A percentile compares a stretch with the other conserved stretches of the same genome.
phyloP scores from a whole-genome alignment of 2,888 invertebrate species.

The Diplolepis rosae region DNA sequence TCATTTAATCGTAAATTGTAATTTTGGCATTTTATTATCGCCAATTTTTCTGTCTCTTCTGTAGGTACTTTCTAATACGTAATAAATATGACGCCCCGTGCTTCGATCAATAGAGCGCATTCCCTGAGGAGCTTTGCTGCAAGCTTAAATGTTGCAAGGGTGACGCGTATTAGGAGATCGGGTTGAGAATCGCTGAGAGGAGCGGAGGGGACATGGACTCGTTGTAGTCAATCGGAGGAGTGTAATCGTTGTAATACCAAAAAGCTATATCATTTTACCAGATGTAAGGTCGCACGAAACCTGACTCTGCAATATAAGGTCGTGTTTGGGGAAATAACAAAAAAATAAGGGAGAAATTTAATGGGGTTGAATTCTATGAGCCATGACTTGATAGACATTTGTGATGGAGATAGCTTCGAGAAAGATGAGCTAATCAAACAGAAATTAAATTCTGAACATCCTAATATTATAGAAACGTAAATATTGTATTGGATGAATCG shows the following conservation, averaged over 20 bases:
- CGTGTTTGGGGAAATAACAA: conserved; percentile 32
- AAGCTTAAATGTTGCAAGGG: neutral
- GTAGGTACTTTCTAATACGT: neutral
- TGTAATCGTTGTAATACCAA: conserved; percentile 39
- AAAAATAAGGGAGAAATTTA: conserved; percentile 29
- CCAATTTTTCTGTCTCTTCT: neutral
- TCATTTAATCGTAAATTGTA: neutral
- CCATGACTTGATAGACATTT: conserved; percentile 47
- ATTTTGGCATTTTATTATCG: neutral
- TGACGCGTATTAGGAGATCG: neutral
- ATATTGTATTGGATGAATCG: too few species aligned
- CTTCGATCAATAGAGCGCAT: conserved; percentile 21
- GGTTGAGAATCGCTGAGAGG: neutral
- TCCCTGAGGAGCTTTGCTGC: neutral
- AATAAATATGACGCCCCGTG: neutral
- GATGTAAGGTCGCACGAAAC: conserved; percentile 52
- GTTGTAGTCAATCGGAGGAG: conserved; percentile 25
- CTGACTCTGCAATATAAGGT: conserved; percentile 50
- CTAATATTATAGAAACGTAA: too few species aligned
- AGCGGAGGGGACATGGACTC: neutral
- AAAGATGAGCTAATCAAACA: neutral
- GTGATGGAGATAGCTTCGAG: neutral
- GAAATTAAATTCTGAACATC: neutral
- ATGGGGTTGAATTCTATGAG: conserved; percentile 49
- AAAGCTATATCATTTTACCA: conserved; percentile 51